Evolutionary conservation across 2,797 vertebrate genomes (phyloP), one percentile per base, ranked within the genome.

Genomic region (Sebastes jordani): DNA sequence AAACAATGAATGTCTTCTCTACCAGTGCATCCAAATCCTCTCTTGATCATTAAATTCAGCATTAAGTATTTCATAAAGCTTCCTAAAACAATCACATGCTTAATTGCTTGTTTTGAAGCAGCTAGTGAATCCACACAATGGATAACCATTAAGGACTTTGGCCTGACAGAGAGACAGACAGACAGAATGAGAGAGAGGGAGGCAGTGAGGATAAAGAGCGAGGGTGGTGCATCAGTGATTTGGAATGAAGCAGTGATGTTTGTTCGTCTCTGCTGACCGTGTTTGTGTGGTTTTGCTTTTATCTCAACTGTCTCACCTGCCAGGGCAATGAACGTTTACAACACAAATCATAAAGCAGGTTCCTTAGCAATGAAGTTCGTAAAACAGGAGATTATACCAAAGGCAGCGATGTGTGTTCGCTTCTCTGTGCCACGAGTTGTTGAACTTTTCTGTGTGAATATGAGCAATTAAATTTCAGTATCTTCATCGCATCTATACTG

Each of bases 81-180:
- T 49, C 10, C 8, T 14, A 6, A 58, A 78, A 14, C 20, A 59
- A 34, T n/a, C 11, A 30, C 25, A 60, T 13, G 0, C 20, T 52
- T 34, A 22, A 13, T 36, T 14, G 38, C 29, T 54, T 68, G 68
- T 80, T 80, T 82, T 74, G 30, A 55, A 71, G 13, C 38, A 55
- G 60, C 10, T 30, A n/a, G 22, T 77, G 80, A 64, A 77, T 81
- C 71, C 25, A 22, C 29, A 63, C 55, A 77, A 79, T 90, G 63
- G 55, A 78, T 91, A 89, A 91, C 83, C 32, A 0, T 46, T 16
- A 32, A 78, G 89, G 92, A 95, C 92, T 95, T 94, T 94, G 92
- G 62, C 80, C 91, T 62, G 71, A 83, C 13, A 25, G 52, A 66
- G 9, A 55, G 6, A 32, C 5, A 46, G 63, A 69, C 6, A 49